Base-by-base conservation (phyloP, 2,797 vertebrate genomes). In the Triplophysa yarkandensis region DNA sequence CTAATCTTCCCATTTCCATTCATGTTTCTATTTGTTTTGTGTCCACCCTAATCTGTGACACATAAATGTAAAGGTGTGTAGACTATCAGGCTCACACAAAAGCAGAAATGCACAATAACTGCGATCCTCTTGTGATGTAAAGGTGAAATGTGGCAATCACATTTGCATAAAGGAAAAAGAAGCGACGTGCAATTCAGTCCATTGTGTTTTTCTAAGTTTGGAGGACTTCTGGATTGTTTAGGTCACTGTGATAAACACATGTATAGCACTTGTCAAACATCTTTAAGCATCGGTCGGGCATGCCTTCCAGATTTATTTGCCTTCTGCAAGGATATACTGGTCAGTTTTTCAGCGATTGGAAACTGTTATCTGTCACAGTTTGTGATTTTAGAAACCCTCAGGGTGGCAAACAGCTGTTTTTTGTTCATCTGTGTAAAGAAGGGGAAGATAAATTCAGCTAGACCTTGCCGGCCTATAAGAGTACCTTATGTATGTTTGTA, bases 11-110 rank as follows among this genome's bases (percentile, higher is more conserved):
- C 21, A 57, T 46, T 32, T 23, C 34, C 34, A 39, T 39, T 39
- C 36, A 23, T 11, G 7, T 64, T 27, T 4, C 0, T 21, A 58
- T 55, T 43, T 9, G 21, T 46, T n/a, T 27, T 27, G 50, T 58
- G 2, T 4, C 27, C 17, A 44, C 5, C 23, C 32, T 54, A 2
- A 63, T 63, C 32, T 64, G 30, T 41, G 58, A 10, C 23, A 43
- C 34, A 65, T 65, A 34, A 4, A 23, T 6, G 50, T 19, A 66
- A 50, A 57, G 27, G 16, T 74, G 62, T 65, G 52, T 34, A 61
- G 61, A 57, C 19, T 11, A 55, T 63, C 36, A 66, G 25, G n/a
- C 28, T 13, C 39, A 25, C 71, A 34, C 39, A 74, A 58, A 64
- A 57, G 43, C 71, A 19, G 41, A 2, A 8, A 6, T 27, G 21